Base-by-base conservation (phyloP, 2,888 invertebrate genomes). In the Caenorhabditis sp. region DNA sequence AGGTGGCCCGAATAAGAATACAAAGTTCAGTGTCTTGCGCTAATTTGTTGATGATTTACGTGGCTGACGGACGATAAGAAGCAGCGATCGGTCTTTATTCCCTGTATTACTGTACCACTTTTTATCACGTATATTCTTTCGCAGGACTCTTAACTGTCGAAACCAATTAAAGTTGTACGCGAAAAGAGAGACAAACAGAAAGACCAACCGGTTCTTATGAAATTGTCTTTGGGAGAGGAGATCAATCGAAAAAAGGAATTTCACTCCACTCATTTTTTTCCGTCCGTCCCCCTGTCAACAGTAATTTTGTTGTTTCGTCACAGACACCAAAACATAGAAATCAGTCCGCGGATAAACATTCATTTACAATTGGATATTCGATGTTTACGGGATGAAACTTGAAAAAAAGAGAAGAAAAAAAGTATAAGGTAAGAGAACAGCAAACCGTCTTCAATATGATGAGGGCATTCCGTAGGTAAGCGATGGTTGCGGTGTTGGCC, bases 381-480 rank as follows among this genome's bases (percentile, higher is more conserved):
- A 6, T 28, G 26, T n/a, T 26, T 24, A 32, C 13, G 26, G 44
- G 28, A 56, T 55, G n/a, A 47, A n/a, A n/a, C n/a, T n/a, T n/a
- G 15, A 56, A 18, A 68, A 2, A 32, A 37, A 69, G 22, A 60
- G 40, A 20, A 13, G 32, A 53, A 13, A 65, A 32, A 65, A 24
- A 37, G 15, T 37, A 6, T 18, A 35, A 22, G 35, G 20, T 24
- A 28, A 51, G 35, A 60, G 22, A 56, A 47, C 55, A 28, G 24
- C n/a, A 28, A 69, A 70, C 69, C 78, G 64, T 70, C 51, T 78
- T 69, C 47, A 80, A 35, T 80, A 80, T 53, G 74, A 69, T 58
- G 80, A 62, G 37, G 80, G 74, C 80, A 80, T 80, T 70, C 80
- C 80, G 22, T 80, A 80, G n/a, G 74, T 18, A 3, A 80, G 44